phyloP scores from a whole-genome alignment of 2,113 vertebrate species.

The Seriola dumerili region DNA sequence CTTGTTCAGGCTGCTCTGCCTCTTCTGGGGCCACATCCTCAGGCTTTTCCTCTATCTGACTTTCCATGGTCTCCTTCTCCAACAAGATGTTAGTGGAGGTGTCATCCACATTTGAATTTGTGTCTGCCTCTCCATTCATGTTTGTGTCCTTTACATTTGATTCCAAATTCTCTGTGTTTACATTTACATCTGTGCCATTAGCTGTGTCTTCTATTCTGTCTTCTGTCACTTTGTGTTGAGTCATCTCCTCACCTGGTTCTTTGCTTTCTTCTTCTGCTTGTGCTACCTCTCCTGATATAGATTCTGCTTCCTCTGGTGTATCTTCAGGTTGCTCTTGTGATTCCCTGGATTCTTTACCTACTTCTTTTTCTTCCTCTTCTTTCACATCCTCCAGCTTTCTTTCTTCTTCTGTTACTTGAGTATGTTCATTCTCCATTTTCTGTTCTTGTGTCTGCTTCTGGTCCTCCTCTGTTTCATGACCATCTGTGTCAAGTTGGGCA shows the following conservation, averaged over 20 bases:
- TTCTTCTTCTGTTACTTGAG: constrained; percentile 37
- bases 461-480: constrained; percentile 46
- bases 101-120: constrained; percentile 33
- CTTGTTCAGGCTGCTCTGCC: constrained; percentile 38
- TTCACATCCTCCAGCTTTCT: constrained; percentile 18
- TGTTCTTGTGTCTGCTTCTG: constrained; percentile 63
- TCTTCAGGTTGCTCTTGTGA: constrained; percentile 38
- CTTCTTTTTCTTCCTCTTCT: constrained; percentile 39
- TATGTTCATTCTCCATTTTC: constrained; percentile 34
- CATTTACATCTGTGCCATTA: constrained; percentile 25
- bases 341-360: constrained; percentile 28
- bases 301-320: constrained; percentile 26
- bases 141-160: constrained; percentile 23
- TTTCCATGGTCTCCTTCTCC: constrained; percentile 43
- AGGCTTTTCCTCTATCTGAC: constrained; percentile 45
- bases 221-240: constrained; percentile 29
- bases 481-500: constrained; percentile 22
- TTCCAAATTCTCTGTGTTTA: constrained; percentile 30
- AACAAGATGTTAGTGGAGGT: constrained; percentile 23
- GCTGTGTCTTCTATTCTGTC: constrained; percentile 29
- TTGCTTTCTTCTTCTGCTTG: constrained; percentile 54
- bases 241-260: constrained; percentile 50
- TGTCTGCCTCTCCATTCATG: constrained; percentile 36
- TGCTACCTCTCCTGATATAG: constrained; percentile 16
- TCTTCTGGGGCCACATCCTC: constrained; percentile 36